Percentiles rank a stretch among this genome's conserved stretches.
These are phyloP conservation scores for Apotomis betuletana DNA, from an alignment of 2,888 invertebrate species.

Conservation along the genomic window DNA sequence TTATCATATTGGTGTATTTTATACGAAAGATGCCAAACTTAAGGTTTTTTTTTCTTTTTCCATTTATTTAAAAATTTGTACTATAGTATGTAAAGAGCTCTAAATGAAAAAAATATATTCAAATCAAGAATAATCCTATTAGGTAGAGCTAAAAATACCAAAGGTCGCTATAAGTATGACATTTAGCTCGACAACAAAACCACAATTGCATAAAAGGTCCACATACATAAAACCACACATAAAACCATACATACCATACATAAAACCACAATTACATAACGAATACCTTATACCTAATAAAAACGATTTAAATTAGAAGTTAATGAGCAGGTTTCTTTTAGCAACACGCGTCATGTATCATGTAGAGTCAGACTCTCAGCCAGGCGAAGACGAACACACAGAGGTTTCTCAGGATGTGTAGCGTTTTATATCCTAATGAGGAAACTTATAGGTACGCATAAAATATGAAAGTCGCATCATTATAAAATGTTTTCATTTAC, in stretches of 20 bases:
- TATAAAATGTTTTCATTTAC: conserved; percentile 70
- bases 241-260: no score
- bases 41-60: no score
- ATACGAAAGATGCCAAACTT: no score
- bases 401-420: conserved; percentile 3
- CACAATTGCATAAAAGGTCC: not conserved
- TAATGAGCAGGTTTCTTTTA: not conserved
- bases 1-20: no score
- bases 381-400: conserved; percentile 2
- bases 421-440: conserved; percentile 26
- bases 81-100: no score
- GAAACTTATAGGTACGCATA: conserved; percentile 5
- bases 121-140: no score
- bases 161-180: not conserved
- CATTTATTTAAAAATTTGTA: no score
- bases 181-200: not conserved
- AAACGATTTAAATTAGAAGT: not conserved
- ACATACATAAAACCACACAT: no score
- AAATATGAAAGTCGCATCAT: conserved; percentile 49
- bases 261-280: not conserved
- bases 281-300: not conserved
- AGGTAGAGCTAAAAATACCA: no score
- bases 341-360: not conserved
- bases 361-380: not conserved
- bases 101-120: no score